These are phyloP conservation scores for Ophion slaviceki DNA, from an alignment of 2,888 invertebrate genomes.

Conservation along the genomic window DNA sequence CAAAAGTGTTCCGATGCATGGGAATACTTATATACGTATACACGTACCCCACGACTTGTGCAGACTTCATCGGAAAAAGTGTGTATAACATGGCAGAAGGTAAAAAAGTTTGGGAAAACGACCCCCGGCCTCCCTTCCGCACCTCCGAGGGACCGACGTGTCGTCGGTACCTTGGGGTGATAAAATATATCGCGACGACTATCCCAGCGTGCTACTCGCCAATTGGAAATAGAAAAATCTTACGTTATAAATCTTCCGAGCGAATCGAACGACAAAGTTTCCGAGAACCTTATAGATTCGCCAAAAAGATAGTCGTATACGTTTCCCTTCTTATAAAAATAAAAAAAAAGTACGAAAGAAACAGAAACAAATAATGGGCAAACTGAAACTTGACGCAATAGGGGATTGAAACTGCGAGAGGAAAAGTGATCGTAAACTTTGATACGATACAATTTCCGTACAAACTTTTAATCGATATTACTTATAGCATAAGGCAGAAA, in stretches of 20 bases:
- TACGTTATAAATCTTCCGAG: conserved; percentile 45
- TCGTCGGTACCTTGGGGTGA: conserved; percentile 34
- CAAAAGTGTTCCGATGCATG: conserved; percentile 4
- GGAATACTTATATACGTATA: background rate
- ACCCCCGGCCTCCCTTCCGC: background rate
- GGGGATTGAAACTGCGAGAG: background rate
- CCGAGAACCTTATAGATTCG: background rate
- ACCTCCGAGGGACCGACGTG: conserved; percentile 16
- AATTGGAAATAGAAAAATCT: conserved; percentile 57
- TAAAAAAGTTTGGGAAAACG: conserved; percentile 25
- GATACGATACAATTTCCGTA: background rate
- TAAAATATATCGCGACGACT: conserved; percentile 51
- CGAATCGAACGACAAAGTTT: conserved; percentile 13
- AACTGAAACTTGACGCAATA: background rate
- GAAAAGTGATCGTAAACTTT: background rate
- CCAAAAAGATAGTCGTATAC: background rate
- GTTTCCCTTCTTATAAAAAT: background rate
- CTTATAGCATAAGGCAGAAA: background rate
- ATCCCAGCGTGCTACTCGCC: background rate
- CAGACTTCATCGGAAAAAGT: background rate
- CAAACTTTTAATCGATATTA: conserved; percentile 1
- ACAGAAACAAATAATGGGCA: background rate
- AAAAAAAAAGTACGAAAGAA: background rate
- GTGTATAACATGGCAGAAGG: background rate
- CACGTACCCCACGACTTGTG: background rate